Percentiles rank a stretch among this genome's conserved stretches.
These are phyloP conservation scores for Condylura cristata DNA, from an alignment of 2,113 vertebrate genomes.

Conservation along the genomic window DNA sequence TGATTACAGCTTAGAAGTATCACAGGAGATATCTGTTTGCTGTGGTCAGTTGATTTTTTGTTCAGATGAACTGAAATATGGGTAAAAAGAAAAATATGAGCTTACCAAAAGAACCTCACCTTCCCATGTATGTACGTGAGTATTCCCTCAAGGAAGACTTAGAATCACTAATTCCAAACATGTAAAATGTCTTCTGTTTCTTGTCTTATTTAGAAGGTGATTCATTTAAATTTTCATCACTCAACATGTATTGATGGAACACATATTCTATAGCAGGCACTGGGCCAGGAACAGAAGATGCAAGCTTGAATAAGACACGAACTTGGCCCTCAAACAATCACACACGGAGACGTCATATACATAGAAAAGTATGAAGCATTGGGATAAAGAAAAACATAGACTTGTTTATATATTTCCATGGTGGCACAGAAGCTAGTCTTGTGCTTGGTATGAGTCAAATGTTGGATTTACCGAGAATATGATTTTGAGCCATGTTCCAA, in stretches of 20 bases:
- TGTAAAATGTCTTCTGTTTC: not conserved
- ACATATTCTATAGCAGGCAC: no score
- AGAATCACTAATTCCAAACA: not conserved
- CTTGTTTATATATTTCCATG: not conserved
- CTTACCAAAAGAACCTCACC: not conserved
- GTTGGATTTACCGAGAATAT: not conserved
- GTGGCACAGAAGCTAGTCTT: not conserved
- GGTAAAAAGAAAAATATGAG: not conserved
- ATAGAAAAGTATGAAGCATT: not conserved
- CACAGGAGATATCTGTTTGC: not conserved
- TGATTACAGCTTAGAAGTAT: not conserved
- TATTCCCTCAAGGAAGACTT: not conserved
- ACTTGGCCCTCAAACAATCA: not conserved
- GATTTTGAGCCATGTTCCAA: not conserved
- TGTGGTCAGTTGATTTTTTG: not conserved
- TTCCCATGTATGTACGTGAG: not conserved
- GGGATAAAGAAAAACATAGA: not conserved
- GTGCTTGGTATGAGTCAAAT: not conserved
- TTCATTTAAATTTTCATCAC: conserved; percentile 19
- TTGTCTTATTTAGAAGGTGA: conserved; percentile 23
- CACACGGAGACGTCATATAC: not conserved
- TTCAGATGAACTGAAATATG: not conserved
- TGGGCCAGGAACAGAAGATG: no score
- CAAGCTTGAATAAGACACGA: not conserved
- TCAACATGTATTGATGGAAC: not conserved